A percentile compares a stretch with the other conserved stretches of the same genome.
Evolutionary conservation across 2,113 vertebrate genomes (phyloP).

Genomic region (Microcebus ravelobensis): DNA sequence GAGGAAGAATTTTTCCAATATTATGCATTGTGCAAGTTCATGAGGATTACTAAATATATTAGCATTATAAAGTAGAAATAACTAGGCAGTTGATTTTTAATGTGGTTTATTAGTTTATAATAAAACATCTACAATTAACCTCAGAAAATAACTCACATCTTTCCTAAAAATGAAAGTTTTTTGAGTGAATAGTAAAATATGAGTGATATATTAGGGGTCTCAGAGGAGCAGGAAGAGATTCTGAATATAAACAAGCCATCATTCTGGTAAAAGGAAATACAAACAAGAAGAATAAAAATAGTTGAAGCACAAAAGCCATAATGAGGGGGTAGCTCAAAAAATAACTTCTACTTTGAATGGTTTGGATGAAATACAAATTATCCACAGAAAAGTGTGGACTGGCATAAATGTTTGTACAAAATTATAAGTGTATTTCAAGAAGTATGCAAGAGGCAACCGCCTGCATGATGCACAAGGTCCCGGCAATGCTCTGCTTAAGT

Average conservation of each 20-base stretch:
- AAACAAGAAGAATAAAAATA: slow-evolving; percentile 92
- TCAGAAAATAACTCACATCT: slow-evolving; percentile 79
- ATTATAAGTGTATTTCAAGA: slow-evolving; percentile 95
- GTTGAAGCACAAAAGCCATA: slow-evolving; percentile 93
- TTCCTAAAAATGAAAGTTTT: slow-evolving; percentile 81
- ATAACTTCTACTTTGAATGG: slow-evolving; percentile 92
- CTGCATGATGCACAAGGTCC: slow-evolving; percentile 91
- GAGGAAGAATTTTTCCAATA: slow-evolving; percentile 65
- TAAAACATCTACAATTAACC: slow-evolving; percentile 78
- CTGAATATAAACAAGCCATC: slow-evolving; percentile 90
- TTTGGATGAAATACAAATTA: slow-evolving; percentile 91
- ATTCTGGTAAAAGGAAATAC: slow-evolving; percentile 91
- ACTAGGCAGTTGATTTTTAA: slow-evolving; percentile 77
- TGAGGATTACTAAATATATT: slow-evolving; percentile 73
- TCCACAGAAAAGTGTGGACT: slow-evolving; percentile 92
- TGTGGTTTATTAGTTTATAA: slow-evolving; percentile 74
- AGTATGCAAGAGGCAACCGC: slow-evolving; percentile 90
- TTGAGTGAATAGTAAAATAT: slow-evolving; percentile 82
- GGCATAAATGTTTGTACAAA: slow-evolving; percentile 95
- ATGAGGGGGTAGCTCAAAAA: slow-evolving; percentile 91
- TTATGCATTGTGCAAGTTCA: slow-evolving; percentile 59
- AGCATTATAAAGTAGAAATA: slow-evolving; percentile 77
- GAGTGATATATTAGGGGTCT: slow-evolving; percentile 85
- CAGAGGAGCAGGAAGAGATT: slow-evolving; percentile 85
- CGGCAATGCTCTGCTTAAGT: slow-evolving; percentile 89